These are phyloP conservation scores for Epistrophella euchroma DNA, from an alignment of 2,888 invertebrate genomes.

Conservation along the genomic window DNA sequence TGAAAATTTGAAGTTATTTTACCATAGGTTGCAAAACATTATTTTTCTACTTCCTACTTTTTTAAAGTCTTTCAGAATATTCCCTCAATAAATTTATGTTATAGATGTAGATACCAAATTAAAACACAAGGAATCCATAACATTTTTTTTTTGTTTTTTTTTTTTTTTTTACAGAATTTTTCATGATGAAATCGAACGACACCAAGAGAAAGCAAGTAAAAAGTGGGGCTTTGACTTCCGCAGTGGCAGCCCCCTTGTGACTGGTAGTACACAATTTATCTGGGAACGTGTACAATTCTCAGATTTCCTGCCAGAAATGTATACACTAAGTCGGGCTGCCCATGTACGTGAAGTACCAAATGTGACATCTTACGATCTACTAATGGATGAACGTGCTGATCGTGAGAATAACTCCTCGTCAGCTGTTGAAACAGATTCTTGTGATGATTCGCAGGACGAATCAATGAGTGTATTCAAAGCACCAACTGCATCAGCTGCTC, in stretches of 20 bases:
- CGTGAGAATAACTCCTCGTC: slow-evolving; percentile 79
- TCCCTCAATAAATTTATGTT: background rate
- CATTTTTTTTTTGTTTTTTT: slow-evolving; percentile 40
- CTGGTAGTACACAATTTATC: slow-evolving; percentile 79
- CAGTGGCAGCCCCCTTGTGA: slow-evolving; percentile 80
- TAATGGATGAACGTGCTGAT: slow-evolving; percentile 82
- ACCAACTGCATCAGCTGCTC: slow-evolving; percentile 76
- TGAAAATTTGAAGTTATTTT: background rate
- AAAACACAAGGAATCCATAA: background rate
- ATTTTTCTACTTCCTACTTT: background rate
- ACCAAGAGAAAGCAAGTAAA: slow-evolving; percentile 87
- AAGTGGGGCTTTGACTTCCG: slow-evolving; percentile 84
- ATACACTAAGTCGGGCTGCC: slow-evolving; percentile 83
- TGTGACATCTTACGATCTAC: slow-evolving; percentile 78
- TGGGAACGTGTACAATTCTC: slow-evolving; percentile 83
- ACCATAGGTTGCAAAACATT: background rate
- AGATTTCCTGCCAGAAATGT: slow-evolving; percentile 82
- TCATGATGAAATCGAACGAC: slow-evolving; percentile 81
- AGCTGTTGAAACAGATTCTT: slow-evolving; percentile 79
- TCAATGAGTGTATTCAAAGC: slow-evolving; percentile 78
- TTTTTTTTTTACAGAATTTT: slow-evolving; percentile 78
- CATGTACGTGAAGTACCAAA: slow-evolving; percentile 80
- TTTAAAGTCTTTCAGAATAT: background rate
- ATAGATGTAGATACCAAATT: background rate
- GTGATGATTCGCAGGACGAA: slow-evolving; percentile 82